Percentiles rank a stretch among this genome's conserved stretches.
These are phyloP conservation scores for Enteromius unitaeniatus DNA, from an alignment of 2,797 vertebrate genomes.

Conservation along the genomic window DNA sequence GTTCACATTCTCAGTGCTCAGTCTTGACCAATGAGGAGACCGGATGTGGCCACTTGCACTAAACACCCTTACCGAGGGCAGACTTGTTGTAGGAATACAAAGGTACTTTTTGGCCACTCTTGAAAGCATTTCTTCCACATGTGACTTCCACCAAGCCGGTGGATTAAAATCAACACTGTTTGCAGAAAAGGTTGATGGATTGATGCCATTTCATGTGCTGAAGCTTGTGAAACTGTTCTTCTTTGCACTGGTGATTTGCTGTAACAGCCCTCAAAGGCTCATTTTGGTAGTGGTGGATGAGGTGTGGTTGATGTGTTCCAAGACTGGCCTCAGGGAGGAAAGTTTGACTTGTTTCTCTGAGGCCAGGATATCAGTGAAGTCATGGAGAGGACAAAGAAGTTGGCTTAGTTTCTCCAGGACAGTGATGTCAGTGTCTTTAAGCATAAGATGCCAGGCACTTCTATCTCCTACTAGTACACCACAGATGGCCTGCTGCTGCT, in stretches of 20 bases:
- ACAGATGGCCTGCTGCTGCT: background rate
- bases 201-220: too few relatives aligned
- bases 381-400: background rate
- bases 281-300: too few relatives aligned
- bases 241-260: too few relatives aligned
- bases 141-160: background rate
- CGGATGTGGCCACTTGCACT: too few relatives aligned
- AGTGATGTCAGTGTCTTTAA: background rate
- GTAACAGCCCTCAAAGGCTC: too few relatives aligned
- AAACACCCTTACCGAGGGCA: slow-evolving; percentile 23
- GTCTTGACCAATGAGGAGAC: background rate
- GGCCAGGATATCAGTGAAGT: background rate
- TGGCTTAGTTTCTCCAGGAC: background rate
- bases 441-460: background rate
- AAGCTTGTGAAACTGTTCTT: too few relatives aligned
- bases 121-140: slow-evolving; percentile 2
- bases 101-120: background rate
- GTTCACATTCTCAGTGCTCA: slow-evolving; percentile 22
- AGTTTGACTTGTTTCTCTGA: background rate
- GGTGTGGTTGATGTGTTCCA: background rate
- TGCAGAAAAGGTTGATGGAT: too few relatives aligned
- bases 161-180: background rate
- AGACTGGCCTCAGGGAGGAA: background rate
- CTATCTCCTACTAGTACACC: background rate
- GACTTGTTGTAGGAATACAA: slow-evolving; percentile 12